Evolutionary conservation across 1,140 invertebrate species (phyloP).

Genomic region (Panagrolaimus sp.): DNA sequence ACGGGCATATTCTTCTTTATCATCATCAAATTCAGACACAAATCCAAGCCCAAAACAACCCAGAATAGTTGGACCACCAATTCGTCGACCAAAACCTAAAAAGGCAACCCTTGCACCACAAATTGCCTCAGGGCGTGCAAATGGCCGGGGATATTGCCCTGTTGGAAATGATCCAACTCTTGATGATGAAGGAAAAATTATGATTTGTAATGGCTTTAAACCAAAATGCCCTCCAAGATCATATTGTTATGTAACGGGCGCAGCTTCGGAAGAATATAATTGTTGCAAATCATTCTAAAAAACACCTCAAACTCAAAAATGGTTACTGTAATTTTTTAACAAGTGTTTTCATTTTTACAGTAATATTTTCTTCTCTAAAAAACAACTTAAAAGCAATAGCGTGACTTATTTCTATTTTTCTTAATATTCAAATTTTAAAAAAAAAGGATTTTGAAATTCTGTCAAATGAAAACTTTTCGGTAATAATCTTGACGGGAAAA

Average conservation of each 20-base stretch:
- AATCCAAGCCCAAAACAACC: slow-evolving; percentile 24
- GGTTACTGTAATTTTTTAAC: no score
- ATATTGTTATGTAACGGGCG: slow-evolving; percentile 58
- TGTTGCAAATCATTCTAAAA: slow-evolving; percentile 46
- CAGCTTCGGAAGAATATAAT: slow-evolving; percentile 56
- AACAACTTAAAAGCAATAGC: no score
- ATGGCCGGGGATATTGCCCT: slow-evolving; percentile 48
- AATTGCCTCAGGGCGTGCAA: slow-evolving; percentile 22
- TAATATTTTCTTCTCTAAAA: no score
- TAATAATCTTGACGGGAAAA: no score
- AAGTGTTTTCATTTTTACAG: no score
- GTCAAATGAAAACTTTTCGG: no score
- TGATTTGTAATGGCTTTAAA: slow-evolving; percentile 52
- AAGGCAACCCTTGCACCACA: slow-evolving; percentile 16
- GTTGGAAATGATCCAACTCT: slow-evolving; percentile 50
- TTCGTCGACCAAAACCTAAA: slow-evolving; percentile 26
- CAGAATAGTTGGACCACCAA: slow-evolving; percentile 44
- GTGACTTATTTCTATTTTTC: no score
- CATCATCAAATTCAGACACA: no score
- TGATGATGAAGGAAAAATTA: slow-evolving; percentile 42
- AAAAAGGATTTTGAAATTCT: no score
- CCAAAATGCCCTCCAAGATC: slow-evolving; percentile 57
- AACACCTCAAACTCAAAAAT: no score
- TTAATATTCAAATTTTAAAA: no score
- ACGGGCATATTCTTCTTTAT: not conserved